Evolutionary conservation across 1,140 invertebrate genomes (phyloP), one percentile per base, ranked within the genome.

Genomic region (Caenorhabditis tropicalis): DNA sequence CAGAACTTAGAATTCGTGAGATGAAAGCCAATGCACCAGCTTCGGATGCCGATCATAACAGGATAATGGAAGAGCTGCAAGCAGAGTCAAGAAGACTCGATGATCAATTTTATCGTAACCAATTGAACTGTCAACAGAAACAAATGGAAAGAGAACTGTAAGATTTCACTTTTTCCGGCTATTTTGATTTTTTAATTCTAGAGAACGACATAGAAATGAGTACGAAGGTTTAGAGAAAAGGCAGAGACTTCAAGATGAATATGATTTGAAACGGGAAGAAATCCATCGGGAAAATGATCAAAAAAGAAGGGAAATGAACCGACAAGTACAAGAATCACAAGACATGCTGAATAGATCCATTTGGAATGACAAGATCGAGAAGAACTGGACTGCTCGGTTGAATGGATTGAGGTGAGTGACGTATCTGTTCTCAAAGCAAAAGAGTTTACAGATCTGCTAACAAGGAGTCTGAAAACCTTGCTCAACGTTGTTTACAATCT

Each of bases 131-230:
- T n/a, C 16, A n/a, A 7, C 51, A n/a, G 21, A n/a, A 53, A 53
- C 10, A 53, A 16, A 53, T 19, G 12, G 51, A 53, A n/a, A 19
- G 51, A 53, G 51, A 53, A 19, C 16, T 2, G 51, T 53, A 24
- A 46, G 43, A 2, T 0, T 46, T n/a, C n/a, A n/a, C n/a, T n/a
- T n/a, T n/a, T n/a, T n/a, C n/a, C n/a, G n/a, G n/a, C n/a, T n/a
- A n/a, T n/a, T n/a, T n/a, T n/a, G n/a, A n/a, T n/a, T n/a, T n/a
- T n/a, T n/a, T n/a, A n/a, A n/a, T 46, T 12, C 43, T 46, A 46
- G 43, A 46, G 43, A 46, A 16, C 43, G 24, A 60, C 49, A 86
- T 12, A 86, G 2, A 49, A 82, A 48, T 1, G n/a, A 58, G 56
- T 6, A 10, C 21, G n/a, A 58, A 58, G 24, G 29, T 7, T 9